Evolutionary conservation across 1,140 invertebrate species (phyloP).

Genomic region (Platorchestia sp.): DNA sequence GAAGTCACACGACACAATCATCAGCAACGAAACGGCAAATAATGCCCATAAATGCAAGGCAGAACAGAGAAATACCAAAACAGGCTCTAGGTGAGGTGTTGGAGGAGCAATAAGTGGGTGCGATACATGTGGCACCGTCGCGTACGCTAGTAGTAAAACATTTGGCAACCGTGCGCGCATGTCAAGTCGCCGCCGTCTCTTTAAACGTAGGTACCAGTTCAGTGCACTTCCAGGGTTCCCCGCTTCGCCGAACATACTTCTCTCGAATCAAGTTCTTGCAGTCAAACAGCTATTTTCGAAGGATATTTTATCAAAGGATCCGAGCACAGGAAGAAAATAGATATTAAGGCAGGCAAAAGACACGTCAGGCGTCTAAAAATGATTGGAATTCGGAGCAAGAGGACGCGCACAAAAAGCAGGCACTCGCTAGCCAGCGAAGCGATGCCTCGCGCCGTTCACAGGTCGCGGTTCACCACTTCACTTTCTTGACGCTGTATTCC

Average conservation of each 20-base stretch:
- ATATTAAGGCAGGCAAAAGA: not conserved
- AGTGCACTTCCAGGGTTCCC: not conserved
- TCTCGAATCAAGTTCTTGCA: not conserved
- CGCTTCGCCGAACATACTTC: not conserved
- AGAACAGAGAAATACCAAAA: not conserved
- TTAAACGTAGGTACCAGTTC: not conserved
- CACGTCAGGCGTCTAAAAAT: not conserved
- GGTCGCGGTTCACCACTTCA: not conserved
- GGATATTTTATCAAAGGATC: not conserved
- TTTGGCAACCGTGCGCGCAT: constrained; percentile 15
- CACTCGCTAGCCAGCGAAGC: not conserved
- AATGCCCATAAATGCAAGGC: not conserved
- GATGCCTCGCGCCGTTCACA: not conserved
- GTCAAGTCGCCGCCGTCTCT: not conserved
- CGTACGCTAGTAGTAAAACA: constrained; percentile 13
- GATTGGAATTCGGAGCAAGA: not conserved
- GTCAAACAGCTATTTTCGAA: not conserved
- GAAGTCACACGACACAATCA: not conserved
- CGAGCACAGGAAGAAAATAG: not conserved
- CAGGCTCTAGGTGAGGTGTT: not conserved
- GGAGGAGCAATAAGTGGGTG: not conserved
- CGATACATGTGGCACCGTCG: not conserved
- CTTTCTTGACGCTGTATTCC: not conserved
- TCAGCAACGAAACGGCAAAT: not conserved
- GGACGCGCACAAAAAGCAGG: not conserved